A percentile compares a stretch with the other conserved stretches of the same genome.
Conservation (phyloP, 2,888 invertebrate species). For the Clivina fossor region DNA sequence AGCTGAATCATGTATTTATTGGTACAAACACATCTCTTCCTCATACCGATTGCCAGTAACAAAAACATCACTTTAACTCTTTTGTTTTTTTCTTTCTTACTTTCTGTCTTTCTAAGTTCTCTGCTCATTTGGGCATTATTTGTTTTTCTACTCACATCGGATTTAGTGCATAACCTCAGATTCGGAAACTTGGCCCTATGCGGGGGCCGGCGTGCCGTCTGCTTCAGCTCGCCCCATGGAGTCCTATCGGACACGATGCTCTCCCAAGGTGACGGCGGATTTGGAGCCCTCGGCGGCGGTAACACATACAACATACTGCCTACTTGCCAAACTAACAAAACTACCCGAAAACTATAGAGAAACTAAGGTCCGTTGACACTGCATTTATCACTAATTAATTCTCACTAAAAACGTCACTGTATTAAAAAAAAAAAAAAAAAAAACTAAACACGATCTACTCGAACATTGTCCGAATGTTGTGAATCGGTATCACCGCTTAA, state of each 20-base stretch:
- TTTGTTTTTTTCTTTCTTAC: too few relatives aligned
- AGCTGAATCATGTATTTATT: conserved; percentile 30
- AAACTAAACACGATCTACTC: background rate
- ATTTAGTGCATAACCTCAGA: conserved; percentile 10
- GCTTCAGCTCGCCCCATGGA: conserved; percentile 9
- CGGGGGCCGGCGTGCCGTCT: conserved; percentile 14
- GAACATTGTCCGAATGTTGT: background rate
- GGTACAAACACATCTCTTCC: conserved; percentile 29
- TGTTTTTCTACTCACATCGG: conserved; percentile 20
- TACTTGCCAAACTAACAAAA: conserved; percentile 2
- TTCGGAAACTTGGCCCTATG: conserved; percentile 23
- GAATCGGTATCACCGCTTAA: conserved; percentile 9
- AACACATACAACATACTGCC: conserved; percentile 55
- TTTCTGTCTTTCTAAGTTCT: too few relatives aligned
- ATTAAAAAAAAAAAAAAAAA: too few relatives aligned
- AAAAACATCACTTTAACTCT: too few relatives aligned
- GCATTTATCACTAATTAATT: background rate
- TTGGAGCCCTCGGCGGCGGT: conserved; percentile 56
- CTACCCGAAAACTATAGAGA: background rate
- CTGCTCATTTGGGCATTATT: too few relatives aligned
- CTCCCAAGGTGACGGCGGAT: conserved; percentile 56
- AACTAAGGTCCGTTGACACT: background rate
- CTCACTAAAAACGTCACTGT: background rate
- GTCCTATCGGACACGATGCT: conserved; percentile 45
- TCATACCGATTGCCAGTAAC: conserved; percentile 24